Conservation (phyloP, 1,140 invertebrate genomes). For the Ceratosolen fusciceps region DNA sequence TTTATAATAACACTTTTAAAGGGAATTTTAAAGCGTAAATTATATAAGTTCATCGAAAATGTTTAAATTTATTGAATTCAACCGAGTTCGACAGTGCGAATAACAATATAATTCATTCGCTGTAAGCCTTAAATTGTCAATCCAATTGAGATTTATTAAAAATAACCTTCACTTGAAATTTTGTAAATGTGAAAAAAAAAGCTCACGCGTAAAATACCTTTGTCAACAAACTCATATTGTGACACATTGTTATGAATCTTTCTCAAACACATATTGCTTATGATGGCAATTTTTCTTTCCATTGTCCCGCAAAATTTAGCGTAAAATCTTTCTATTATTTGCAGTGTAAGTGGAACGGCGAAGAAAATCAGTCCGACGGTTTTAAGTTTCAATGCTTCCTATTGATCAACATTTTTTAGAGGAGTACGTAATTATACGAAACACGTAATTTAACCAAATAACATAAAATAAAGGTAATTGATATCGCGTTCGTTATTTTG, state of each 20-base stretch:
- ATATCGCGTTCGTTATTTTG: background rate
- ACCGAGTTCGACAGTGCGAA: background rate
- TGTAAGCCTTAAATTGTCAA: background rate
- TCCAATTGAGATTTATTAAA: background rate
- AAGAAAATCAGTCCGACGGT: background rate
- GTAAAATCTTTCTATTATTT: background rate
- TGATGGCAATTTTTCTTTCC: conserved; percentile 18
- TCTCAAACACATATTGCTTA: conserved; percentile 20
- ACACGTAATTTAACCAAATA: background rate
- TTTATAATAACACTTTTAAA: too few species aligned
- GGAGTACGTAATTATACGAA: background rate
- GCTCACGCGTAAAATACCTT: background rate
- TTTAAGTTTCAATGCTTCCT: background rate
- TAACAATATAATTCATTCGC: background rate
- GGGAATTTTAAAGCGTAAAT: background rate
- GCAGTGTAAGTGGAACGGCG: conserved; percentile 19
- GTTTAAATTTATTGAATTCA: background rate
- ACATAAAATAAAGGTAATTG: background rate
- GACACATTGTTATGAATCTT: conserved; percentile 11
- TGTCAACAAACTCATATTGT: conserved; percentile 14
- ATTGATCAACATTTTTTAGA: background rate
- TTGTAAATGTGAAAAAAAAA: conserved; percentile 16
- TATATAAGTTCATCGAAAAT: background rate
- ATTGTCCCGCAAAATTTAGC: conserved; percentile 7
- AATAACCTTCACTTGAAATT: background rate